Evolutionary conservation across 2,888 invertebrate genomes (phyloP).

Genomic region (Keiferia lycopersicella): DNA sequence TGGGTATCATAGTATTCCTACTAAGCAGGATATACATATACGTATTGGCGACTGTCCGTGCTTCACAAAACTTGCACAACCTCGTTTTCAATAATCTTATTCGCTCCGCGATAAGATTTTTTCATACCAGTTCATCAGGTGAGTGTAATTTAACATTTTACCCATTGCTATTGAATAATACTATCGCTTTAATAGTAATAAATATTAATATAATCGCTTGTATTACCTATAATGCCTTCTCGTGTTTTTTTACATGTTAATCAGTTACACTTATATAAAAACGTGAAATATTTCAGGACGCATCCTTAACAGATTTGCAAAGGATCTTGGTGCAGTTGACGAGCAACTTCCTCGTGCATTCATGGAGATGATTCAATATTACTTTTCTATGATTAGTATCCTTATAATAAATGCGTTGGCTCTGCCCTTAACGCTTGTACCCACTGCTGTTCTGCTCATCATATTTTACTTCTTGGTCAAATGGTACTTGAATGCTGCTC

Average conservation of each 20-base stretch:
- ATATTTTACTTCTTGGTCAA: slow-evolving; percentile 82
- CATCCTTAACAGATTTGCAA: slow-evolving; percentile 89
- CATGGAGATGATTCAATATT: slow-evolving; percentile 83
- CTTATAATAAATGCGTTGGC: slow-evolving; percentile 82
- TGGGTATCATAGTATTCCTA: slow-evolving; percentile 69
- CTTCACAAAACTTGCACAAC: slow-evolving; percentile 86
- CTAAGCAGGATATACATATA: slow-evolving; percentile 81
- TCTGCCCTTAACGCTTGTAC: slow-evolving; percentile 81
- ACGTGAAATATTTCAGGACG: slow-evolving; percentile 78
- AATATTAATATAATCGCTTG: too few relatives aligned
- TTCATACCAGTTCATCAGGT: slow-evolving; percentile 90
- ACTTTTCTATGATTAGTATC: slow-evolving; percentile 61
- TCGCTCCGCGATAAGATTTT: slow-evolving; percentile 86
- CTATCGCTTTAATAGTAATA: too few relatives aligned
- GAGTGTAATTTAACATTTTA: slow-evolving; percentile 40
- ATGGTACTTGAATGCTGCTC: slow-evolving; percentile 85
- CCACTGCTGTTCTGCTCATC: slow-evolving; percentile 78
- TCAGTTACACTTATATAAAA: too few relatives aligned
- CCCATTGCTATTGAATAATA: too few relatives aligned
- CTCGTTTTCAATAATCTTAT: slow-evolving; percentile 87
- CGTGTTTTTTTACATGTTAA: too few relatives aligned
- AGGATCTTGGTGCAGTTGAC: slow-evolving; percentile 90
- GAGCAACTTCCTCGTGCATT: slow-evolving; percentile 86
- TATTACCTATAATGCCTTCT: too few relatives aligned
- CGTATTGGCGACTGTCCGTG: slow-evolving; percentile 82